Conservation (phyloP, 2,888 invertebrate species). For the Acrocyrtus sp. region DNA sequence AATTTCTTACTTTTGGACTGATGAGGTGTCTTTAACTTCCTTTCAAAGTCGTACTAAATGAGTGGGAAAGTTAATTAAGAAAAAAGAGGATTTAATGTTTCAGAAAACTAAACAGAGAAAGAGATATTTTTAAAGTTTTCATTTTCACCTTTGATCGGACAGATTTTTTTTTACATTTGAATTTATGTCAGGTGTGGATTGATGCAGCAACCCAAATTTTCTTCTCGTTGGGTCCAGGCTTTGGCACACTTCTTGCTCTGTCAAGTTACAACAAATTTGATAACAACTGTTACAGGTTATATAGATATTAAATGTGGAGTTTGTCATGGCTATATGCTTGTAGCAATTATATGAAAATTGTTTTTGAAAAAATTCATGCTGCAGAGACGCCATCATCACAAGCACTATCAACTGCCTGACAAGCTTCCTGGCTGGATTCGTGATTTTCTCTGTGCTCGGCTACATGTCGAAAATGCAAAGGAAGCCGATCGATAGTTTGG, state of each 20-base stretch:
- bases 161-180: no score
- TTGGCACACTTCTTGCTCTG: constrained; percentile 87
- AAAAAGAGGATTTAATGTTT: no score
- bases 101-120: no score
- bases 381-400: constrained; percentile 86
- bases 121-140: no score
- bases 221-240: constrained; percentile 92
- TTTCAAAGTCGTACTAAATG: no score
- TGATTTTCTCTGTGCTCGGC: constrained; percentile 93
- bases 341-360: neutral
- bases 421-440: constrained; percentile 92
- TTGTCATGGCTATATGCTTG: neutral
- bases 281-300: constrained; percentile 80
- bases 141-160: no score
- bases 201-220: constrained; percentile 95
- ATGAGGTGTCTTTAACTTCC: no score
- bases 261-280: constrained; percentile 95
- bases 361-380: no score
- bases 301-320: no score
- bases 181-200: constrained; percentile 89
- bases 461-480: constrained; percentile 94
- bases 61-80: no score
- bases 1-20: no score
- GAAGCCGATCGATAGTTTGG: constrained; percentile 86
- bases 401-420: constrained; percentile 91